A percentile compares a stretch with the other conserved stretches of the same genome.
phyloP scores from a whole-genome alignment of 1,140 invertebrate species.

The Drosophila aff. region DNA sequence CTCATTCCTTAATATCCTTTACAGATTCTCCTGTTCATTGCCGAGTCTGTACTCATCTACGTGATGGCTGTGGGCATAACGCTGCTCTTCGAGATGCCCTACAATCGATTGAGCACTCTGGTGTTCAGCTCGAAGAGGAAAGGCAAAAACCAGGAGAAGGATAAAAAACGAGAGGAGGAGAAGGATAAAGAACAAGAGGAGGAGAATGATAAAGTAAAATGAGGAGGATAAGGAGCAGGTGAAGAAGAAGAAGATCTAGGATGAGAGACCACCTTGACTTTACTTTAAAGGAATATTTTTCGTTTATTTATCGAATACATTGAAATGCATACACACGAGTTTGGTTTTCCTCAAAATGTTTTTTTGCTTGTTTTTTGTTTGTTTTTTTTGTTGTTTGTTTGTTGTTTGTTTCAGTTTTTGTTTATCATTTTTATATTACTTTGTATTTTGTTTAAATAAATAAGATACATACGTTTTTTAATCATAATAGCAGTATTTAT shows the following conservation, averaged over 20 bases:
- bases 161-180: background rate
- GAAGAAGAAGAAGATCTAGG: conserved; percentile 5
- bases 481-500: conserved; percentile 85
- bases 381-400: conserved; percentile 46
- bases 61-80: conserved; percentile 29
- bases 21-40: conserved; percentile 30
- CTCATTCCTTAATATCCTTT: background rate
- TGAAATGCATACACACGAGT: conserved; percentile 85
- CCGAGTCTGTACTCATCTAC: conserved; percentile 14
- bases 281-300: conserved; percentile 83
- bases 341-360: conserved; percentile 69
- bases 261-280: background rate
- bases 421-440: conserved; percentile 79
- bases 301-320: conserved; percentile 85
- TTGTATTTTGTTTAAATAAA: conserved; percentile 85
- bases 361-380: conserved; percentile 61
- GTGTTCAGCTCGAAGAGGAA: background rate
- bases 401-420: conserved; percentile 37
- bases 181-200: background rate
- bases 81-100: conserved; percentile 53
- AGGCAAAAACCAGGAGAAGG: background rate
- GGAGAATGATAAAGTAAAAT: too few relatives aligned
- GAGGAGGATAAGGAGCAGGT: background rate
- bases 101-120: conserved; percentile 32
- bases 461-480: conserved; percentile 84